Evolutionary conservation across 2,888 invertebrate genomes (phyloP).

Genomic region (Norana najaformis): DNA sequence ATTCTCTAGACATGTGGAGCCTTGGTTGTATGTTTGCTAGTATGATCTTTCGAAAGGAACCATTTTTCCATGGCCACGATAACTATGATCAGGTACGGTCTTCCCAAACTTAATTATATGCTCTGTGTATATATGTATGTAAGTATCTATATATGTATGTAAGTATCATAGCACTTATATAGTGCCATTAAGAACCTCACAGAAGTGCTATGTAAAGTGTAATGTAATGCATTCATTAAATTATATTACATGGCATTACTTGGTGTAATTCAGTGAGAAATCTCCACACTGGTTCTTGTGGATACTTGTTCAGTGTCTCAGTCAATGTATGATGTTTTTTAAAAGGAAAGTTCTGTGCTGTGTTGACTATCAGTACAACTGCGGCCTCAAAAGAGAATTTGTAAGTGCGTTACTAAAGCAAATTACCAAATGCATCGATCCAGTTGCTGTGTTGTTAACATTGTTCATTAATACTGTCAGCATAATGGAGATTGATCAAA

Average conservation of each 20-base stretch:
- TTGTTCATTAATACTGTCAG: background rate
- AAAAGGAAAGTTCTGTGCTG: background rate
- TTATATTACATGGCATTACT: background rate
- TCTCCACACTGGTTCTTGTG: background rate
- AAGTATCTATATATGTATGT: too few relatives aligned
- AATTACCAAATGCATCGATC: background rate
- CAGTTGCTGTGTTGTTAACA: background rate
- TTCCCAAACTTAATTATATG: background rate
- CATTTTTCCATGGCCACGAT: constrained; percentile 99
- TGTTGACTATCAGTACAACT: too few relatives aligned
- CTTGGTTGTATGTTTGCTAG: constrained; percentile 99
- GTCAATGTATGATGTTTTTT: background rate
- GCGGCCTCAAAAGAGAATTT: background rate
- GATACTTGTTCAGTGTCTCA: too few relatives aligned
- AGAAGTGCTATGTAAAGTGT: background rate
- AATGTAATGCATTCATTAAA: background rate
- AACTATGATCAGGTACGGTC: constrained; percentile 88
- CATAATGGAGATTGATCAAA: background rate
- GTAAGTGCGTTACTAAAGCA: background rate
- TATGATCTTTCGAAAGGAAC: constrained; percentile 99
- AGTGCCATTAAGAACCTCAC: background rate
- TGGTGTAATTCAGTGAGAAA: background rate
- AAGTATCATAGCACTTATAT: background rate
- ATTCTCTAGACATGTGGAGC: constrained; percentile 99
- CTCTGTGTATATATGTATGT: background rate